Percentiles rank a stretch among this genome's conserved stretches.
phyloP scores from a whole-genome alignment of 2,113 vertebrate genomes.

The Daubentonia madagascariensis region DNA sequence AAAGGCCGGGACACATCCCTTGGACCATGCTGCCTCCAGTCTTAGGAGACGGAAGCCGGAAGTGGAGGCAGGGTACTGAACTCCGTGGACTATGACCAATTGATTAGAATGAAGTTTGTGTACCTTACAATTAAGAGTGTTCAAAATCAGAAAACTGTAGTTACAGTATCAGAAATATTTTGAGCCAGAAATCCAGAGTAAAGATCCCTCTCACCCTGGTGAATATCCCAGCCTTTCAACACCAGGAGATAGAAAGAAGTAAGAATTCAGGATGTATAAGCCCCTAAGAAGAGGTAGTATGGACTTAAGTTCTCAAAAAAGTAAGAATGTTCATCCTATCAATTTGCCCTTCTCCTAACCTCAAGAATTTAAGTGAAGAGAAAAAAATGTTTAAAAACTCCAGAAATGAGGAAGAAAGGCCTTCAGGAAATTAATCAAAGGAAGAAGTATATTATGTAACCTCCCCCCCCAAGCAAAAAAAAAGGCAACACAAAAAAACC shows the following conservation, averaged over 20 bases:
- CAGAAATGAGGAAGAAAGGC: neutral
- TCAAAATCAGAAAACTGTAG: neutral
- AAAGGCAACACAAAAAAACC: neutral
- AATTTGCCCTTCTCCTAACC: neutral
- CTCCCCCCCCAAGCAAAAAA: neutral
- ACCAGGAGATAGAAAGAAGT: neutral
- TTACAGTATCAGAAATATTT: conserved; percentile 15
- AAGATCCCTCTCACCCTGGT: neutral
- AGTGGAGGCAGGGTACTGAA: neutral
- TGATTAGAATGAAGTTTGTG: neutral
- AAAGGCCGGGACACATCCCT: neutral
- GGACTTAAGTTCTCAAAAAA: neutral
- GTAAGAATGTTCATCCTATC: neutral
- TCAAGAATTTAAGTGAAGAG: neutral
- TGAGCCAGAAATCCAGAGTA: neutral
- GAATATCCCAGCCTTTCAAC: neutral
- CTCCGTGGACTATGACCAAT: neutral
- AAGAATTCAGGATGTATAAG: neutral
- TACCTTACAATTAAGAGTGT: neutral
- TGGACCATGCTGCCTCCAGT: neutral
- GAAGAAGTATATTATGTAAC: neutral
- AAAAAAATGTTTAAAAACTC: neutral
- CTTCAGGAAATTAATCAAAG: neutral
- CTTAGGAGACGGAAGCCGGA: neutral
- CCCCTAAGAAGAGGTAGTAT: neutral